phyloP scores from a whole-genome alignment of 2,797 vertebrate genomes.

The Catostomus latipinnis region DNA sequence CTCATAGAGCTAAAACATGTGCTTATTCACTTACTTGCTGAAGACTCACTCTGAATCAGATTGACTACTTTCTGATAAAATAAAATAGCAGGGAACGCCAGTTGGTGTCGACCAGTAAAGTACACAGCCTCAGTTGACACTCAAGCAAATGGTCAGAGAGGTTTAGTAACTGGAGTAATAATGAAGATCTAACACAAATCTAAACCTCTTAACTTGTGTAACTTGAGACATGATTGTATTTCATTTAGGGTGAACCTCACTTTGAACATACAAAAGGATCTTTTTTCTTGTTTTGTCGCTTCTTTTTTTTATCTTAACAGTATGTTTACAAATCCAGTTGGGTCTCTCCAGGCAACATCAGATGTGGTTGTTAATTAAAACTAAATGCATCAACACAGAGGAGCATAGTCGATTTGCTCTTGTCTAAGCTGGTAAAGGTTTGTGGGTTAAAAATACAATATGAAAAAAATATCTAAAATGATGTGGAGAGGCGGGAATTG shows the following conservation, averaged over 20 bases:
- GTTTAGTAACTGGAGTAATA: conserved; percentile 2
- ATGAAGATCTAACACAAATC: background rate
- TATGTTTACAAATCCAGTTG: conserved; percentile 19
- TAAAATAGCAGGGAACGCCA: conserved; percentile 45
- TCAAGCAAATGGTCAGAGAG: conserved; percentile 14
- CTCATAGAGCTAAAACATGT: conserved; percentile 16
- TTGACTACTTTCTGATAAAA: conserved; percentile 40
- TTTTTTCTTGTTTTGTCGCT: no score
- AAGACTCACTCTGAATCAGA: conserved; percentile 39
- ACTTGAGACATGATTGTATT: background rate
- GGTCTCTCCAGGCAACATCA: conserved; percentile 28
- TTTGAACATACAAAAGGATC: conserved; percentile 11
- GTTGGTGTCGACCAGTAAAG: conserved; percentile 9
- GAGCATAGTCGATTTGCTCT: background rate
- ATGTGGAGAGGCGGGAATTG: no score
- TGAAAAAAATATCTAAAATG: no score
- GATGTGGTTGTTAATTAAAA: conserved; percentile 39
- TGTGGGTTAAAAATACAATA: background rate
- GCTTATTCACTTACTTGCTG: conserved; percentile 48
- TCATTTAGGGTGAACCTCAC: background rate
- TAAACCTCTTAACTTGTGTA: conserved; percentile 9
- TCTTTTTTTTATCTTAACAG: conserved; percentile 24
- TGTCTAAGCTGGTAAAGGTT: conserved; percentile 1
- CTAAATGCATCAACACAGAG: conserved; percentile 26
- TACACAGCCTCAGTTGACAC: conserved; percentile 28